Evolutionary conservation across 2,797 vertebrate genomes (phyloP), one percentile per base, ranked within the genome.

Genomic region (Sebastiscus tertius): DNA sequence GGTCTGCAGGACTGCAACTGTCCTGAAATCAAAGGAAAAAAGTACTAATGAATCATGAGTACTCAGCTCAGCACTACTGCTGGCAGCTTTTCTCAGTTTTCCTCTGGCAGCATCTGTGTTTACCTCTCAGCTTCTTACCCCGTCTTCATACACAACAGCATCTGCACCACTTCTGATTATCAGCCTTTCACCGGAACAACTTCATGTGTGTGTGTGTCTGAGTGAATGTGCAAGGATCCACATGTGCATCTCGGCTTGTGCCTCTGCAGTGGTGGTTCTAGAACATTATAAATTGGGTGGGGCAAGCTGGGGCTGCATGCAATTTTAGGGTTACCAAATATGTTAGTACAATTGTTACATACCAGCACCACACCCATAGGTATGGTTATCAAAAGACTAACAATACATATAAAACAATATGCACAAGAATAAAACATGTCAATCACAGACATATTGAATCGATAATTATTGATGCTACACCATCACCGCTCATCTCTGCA

Each of bases 81-180:
- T 54, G 27, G 26, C 62, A 55, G 60, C 22, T 59, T 70, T 54
- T 62, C 58, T 58, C 10, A 20, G 31, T 33, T 76, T 75, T 22
- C 42, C 46, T 75, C 59, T 72, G 75, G 67, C 58, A 77, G 58
- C 75, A 46, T 79, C 75, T 77, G 66, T 78, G 68, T 69, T 81
- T 77, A 73, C 70, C 29, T 72, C 60, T 42, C 29, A 71, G 54
- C 56, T 31, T 72, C 49, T 34, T 31, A 24, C 16, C 24, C 7
- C 3, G 6, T 70, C 65, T 67, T 31, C 20, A 69, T 22, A 59
- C 56, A 65, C 14, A 49, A 34, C 54, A 56, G 56, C 71, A 81
- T 74, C 61, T 70, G 31, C 27, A 56, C 1, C 3, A 13, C 55
- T 70, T 58, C 64, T 58, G 56, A 12, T 80, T 61, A 62, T 80